Evolutionary conservation across 2,888 invertebrate species (phyloP).

Genomic region (Ecliptopera silaceata): DNA sequence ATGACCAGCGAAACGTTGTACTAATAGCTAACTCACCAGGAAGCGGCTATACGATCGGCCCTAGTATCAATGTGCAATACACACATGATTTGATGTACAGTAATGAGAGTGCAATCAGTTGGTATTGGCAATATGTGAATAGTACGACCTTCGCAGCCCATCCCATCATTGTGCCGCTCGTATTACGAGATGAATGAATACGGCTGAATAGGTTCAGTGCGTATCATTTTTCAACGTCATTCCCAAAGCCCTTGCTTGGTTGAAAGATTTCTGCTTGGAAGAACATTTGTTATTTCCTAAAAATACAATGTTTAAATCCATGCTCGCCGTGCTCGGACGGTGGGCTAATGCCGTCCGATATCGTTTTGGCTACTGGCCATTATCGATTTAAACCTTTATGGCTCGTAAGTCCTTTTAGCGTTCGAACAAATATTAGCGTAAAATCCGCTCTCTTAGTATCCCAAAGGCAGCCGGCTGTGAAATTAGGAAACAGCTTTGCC

Average conservation of each 20-base stretch:
- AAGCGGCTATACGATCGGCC: constrained; percentile 13
- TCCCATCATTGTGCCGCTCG: constrained; percentile 65
- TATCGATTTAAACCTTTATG: constrained; percentile 32
- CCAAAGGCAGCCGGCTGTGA: constrained; percentile 51
- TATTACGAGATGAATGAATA: constrained; percentile 63
- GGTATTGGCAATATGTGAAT: constrained; percentile 64
- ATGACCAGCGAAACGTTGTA: no score
- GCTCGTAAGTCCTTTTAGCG: constrained; percentile 27
- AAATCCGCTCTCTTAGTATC: constrained; percentile 43
- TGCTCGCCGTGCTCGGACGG: constrained; percentile 8
- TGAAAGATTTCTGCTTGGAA: constrained; percentile 12
- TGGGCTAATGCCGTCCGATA: constrained; percentile 14
- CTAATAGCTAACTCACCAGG: constrained; percentile 7
- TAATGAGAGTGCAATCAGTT: constrained; percentile 50
- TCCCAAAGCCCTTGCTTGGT: constrained; percentile 42
- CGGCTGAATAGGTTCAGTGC: constrained; percentile 57
- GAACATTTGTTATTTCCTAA: constrained; percentile 1
- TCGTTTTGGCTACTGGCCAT: constrained; percentile 26
- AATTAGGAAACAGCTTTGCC: constrained; percentile 56
- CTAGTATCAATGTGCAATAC: constrained; percentile 27
- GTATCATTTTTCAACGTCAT: constrained; percentile 62
- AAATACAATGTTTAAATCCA: constrained; percentile 16
- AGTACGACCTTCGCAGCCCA: constrained; percentile 74
- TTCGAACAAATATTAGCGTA: constrained; percentile 37
- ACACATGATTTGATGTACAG: constrained; percentile 23